Conservation (phyloP, 2,888 invertebrate genomes). For the Agriotes lineatus region DNA sequence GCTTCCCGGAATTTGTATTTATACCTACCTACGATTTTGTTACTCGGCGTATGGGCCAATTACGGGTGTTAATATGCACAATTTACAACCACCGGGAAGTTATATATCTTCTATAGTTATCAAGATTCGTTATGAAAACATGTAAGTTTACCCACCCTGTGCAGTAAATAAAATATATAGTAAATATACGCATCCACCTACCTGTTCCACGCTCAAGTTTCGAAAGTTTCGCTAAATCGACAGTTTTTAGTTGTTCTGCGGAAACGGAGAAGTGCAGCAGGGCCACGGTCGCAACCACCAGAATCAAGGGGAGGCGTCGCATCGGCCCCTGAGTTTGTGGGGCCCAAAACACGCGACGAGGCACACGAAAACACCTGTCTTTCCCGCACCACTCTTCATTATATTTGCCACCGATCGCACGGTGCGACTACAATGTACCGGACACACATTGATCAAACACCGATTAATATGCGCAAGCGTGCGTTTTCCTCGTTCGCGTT, state of each 20-base stretch:
- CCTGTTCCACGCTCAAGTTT: conserved; percentile 56
- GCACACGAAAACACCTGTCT: conserved; percentile 41
- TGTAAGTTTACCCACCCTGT: no score
- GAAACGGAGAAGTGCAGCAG: conserved; percentile 14
- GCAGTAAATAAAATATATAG: no score
- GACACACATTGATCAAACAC: conserved; percentile 61
- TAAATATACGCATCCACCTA: no score
- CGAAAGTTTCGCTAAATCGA: conserved; percentile 53
- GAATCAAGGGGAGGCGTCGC: conserved; percentile 25
- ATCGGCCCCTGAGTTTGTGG: no score
- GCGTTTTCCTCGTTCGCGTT: conserved; percentile 21
- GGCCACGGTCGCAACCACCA: conserved; percentile 23
- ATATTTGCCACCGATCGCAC: conserved; percentile 44
- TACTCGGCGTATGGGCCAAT: no score
- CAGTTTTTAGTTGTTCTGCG: conserved; percentile 51
- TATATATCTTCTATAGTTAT: no score
- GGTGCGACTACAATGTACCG: conserved; percentile 40
- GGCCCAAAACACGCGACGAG: conserved; percentile 29
- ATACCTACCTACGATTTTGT: no score
- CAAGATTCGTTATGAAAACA: no score
- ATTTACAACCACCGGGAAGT: no score
- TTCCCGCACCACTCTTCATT: conserved; percentile 36
- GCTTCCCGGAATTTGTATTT: no score
- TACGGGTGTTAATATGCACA: no score
- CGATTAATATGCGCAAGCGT: conserved; percentile 56